A percentile compares a stretch with the other conserved stretches of the same genome.
These are phyloP conservation scores for Anastrepha obliqua DNA, from an alignment of 1,140 invertebrate species.

Conservation along the genomic window DNA sequence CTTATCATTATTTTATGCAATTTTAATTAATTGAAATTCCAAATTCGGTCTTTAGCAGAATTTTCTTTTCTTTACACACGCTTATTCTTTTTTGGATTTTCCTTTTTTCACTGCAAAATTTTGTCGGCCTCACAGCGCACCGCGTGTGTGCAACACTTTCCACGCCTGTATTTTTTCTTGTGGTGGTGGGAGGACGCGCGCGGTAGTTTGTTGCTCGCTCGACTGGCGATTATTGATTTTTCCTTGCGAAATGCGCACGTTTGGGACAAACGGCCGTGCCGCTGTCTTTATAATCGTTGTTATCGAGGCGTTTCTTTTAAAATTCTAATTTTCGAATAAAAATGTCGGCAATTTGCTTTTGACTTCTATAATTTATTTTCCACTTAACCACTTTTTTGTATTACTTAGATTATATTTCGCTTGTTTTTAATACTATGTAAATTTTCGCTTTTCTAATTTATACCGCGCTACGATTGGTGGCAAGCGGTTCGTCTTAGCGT, in stretches of 20 bases:
- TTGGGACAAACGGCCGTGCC: not conserved
- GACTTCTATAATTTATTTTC: not conserved
- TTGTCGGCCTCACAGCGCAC: constrained; percentile 14
- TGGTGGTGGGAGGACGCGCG: constrained; percentile 25
- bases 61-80: not conserved
- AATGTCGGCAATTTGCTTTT: not conserved
- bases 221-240: constrained; percentile 37
- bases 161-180: constrained; percentile 21
- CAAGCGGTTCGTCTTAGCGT: not conserved
- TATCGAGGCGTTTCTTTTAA: constrained; percentile 1
- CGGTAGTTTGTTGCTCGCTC: constrained; percentile 19
- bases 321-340: not conserved
- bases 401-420: not conserved
- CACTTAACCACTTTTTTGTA: not conserved
- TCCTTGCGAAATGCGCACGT: constrained; percentile 18
- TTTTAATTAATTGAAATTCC: not conserved
- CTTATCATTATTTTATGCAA: constrained; percentile 5
- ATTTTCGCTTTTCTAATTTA: not conserved
- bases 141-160: constrained; percentile 38
- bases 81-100: constrained; percentile 15
- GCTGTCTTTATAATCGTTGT: not conserved
- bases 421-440: not conserved
- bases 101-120: not conserved
- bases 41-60: not conserved
- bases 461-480: not conserved